phyloP scores from a whole-genome alignment of 2,888 invertebrate species.

The Buathra laborator region DNA sequence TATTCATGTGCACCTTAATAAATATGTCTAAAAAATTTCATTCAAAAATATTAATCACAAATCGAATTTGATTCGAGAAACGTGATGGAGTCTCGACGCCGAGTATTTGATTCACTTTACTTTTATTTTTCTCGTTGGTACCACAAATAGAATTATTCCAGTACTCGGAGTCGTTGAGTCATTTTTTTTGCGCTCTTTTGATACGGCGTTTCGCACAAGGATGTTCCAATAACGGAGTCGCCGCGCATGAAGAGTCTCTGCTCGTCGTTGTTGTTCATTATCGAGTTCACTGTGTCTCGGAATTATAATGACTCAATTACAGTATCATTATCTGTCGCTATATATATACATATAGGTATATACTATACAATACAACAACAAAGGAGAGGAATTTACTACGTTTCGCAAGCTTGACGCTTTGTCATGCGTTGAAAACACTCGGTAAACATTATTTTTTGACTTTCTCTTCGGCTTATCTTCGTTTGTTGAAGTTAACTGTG shows the following conservation, averaged over 20 bases:
- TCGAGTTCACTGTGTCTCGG: slow-evolving; percentile 65
- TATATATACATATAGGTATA: neutral
- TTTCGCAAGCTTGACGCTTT: slow-evolving; percentile 63
- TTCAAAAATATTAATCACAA: no score
- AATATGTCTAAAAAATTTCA: no score
- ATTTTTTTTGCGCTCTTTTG: slow-evolving; percentile 46
- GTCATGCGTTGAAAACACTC: slow-evolving; percentile 63
- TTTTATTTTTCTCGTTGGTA: neutral
- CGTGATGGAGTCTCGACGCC: no score
- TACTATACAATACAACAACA: slow-evolving; percentile 18
- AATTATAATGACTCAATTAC: slow-evolving; percentile 66
- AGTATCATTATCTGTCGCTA: slow-evolving; percentile 6
- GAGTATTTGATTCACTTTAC: neutral
- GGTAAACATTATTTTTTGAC: slow-evolving; percentile 56
- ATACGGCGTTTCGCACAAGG: slow-evolving; percentile 31
- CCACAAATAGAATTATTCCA: neutral
- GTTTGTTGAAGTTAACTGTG: neutral
- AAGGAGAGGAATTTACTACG: slow-evolving; percentile 52
- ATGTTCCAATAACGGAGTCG: slow-evolving; percentile 55
- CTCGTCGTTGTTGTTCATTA: slow-evolving; percentile 57
- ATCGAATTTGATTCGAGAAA: no score
- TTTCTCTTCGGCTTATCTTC: slow-evolving; percentile 4
- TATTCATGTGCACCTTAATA: no score
- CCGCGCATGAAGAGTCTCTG: neutral
- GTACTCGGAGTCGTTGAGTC: slow-evolving; percentile 2